phyloP scores from a whole-genome alignment of 2,888 invertebrate genomes.

The Acrobasis repandana region DNA sequence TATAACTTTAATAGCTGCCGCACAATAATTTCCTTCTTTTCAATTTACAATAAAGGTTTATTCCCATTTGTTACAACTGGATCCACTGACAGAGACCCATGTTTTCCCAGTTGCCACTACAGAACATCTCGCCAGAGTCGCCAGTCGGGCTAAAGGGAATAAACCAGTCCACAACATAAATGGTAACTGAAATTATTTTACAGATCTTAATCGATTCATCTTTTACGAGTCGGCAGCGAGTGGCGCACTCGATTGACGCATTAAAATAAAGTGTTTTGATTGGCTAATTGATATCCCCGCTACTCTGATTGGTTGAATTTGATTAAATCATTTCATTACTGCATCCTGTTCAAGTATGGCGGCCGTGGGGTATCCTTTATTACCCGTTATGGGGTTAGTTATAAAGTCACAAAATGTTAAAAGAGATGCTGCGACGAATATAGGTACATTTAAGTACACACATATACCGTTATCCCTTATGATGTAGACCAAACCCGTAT shows the following conservation, averaged over 20 bases:
- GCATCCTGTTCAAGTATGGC: slow-evolving; percentile 46
- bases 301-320: slow-evolving; percentile 67
- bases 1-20: not conserved
- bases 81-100: no score
- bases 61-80: no score
- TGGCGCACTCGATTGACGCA: slow-evolving; percentile 28
- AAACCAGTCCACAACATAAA: not conserved
- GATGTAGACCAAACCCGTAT: no score
- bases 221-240: not conserved
- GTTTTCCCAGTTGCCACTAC: no score
- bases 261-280: slow-evolving; percentile 50
- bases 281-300: slow-evolving; percentile 58
- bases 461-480: no score
- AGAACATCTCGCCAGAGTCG: no score
- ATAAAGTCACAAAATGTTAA: not conserved
- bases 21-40: not conserved
- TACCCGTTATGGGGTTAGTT: not conserved
- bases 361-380: slow-evolving; percentile 5
- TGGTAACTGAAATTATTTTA: slow-evolving; percentile 7
- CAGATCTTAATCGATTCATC: slow-evolving; percentile 1
- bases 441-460: no score
- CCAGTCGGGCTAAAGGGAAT: no score
- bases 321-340: slow-evolving; percentile 64
- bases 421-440: no score
- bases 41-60: not conserved